Base-by-base conservation (phyloP, 2,888 invertebrate species). In the Thymelicus sylvestris region DNA sequence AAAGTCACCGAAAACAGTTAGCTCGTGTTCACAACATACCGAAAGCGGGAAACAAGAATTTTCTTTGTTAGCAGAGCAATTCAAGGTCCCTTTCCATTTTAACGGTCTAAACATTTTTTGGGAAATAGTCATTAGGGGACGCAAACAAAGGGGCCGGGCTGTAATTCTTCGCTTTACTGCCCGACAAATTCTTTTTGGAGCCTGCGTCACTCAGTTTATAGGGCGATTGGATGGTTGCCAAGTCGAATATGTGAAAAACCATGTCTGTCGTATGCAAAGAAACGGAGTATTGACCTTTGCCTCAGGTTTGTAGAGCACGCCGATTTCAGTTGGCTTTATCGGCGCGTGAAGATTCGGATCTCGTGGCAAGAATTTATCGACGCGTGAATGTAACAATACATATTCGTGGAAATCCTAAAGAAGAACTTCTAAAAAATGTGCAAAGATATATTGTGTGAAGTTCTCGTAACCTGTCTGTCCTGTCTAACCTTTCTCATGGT, bases 141-240 rank as follows among this genome's bases (percentile, higher is more conserved):
- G 52, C 65, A 65, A 70, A 70, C 70, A 70, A 65, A 70, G 55
- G 70, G 74, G 71, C 70, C 48, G 67, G 66, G 73, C 71, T 72
- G 73, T 78, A 76, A 77, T 74, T 78, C 75, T 77, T 74, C 67
- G 73, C 57, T 75, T 77, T 75, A 75, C 72, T 75, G 72, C 71
- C 74, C 73, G 75, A 76, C 71, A 72, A 76, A 75, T 78, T 75
- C 73, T 73, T 74, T 73, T 72, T 76, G 74, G 75, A 71, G 74
- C 72, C 75, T 75, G 75, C 75, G 73, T 75, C 73, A 75, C 74
- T 73, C 74, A 73, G 71, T 77, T 74, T 74, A 70, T 74, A 73
- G 74, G 72, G 66, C 73, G 63, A 70, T 74, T 75, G 77, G 76
- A 70, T 12, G 39, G 38, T 31, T 69, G 77, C 77, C 75, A 77